Conservation (phyloP, 2,888 invertebrate species). For the Euplexia lucipara region DNA sequence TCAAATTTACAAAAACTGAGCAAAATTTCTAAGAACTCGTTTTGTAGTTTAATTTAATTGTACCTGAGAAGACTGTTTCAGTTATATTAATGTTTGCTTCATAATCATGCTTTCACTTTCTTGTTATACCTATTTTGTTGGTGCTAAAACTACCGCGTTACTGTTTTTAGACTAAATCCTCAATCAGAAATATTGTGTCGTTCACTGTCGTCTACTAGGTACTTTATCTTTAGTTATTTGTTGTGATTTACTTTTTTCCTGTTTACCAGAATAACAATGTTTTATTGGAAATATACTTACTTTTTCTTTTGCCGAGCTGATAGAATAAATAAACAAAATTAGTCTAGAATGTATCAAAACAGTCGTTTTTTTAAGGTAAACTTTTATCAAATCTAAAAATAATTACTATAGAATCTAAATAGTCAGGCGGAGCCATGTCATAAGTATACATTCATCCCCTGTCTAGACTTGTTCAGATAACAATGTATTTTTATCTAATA, state of each 20-base stretch:
- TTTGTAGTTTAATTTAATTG: not conserved
- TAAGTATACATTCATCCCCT: conserved; percentile 25
- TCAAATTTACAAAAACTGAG: conserved; percentile 18
- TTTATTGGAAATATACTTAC: not conserved
- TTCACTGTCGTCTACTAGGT: not conserved
- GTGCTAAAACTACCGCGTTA: not conserved
- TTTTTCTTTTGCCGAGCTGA: not conserved
- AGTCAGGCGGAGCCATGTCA: conserved; percentile 16
- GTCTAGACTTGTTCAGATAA: conserved; percentile 55
- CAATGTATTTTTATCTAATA: conserved; percentile 50
- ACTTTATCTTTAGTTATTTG: no score
- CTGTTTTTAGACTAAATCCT: not conserved
- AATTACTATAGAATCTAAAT: conserved; percentile 5
- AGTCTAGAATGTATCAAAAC: not conserved
- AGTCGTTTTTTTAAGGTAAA: not conserved
- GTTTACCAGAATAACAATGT: not conserved
- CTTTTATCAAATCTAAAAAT: conserved; percentile 6
- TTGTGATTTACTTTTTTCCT: not conserved
- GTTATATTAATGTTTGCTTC: not conserved
- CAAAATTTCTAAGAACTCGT: conserved; percentile 16
- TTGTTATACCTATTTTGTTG: not conserved
- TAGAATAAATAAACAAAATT: not conserved
- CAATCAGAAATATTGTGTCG: not conserved
- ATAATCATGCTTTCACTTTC: not conserved
- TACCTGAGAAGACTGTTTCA: not conserved